These are phyloP conservation scores for Aurelia aurita complex sp. Pacific DNA, from an alignment of 30 jellyfish, hydroid and myxozoan genomes.

Conservation along the genomic window DNA sequence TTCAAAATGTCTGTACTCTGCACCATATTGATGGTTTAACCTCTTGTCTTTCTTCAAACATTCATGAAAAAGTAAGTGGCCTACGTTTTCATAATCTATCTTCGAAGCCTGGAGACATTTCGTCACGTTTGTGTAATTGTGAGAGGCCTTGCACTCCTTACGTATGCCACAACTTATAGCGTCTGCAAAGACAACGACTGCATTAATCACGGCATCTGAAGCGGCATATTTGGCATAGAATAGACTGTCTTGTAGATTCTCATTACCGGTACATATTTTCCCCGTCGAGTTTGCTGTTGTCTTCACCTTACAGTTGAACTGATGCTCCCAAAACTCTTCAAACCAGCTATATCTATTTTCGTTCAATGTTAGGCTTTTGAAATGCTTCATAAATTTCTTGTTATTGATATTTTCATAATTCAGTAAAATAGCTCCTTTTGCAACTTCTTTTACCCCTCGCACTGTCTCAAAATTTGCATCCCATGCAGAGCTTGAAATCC, in stretches of 20 bases:
- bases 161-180: conserved; percentile 2
- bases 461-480: neutral
- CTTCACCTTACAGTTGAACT: conserved; percentile 14
- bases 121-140: neutral
- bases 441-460: neutral
- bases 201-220: conserved; percentile 44
- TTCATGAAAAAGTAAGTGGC: neutral
- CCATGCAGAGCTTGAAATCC: conserved; percentile 9
- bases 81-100: neutral
- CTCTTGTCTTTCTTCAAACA: neutral
- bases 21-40: neutral
- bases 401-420: conserved; percentile 5
- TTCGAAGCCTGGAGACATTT: neutral
- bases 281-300: neutral
- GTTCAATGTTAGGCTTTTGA: conserved; percentile 21
- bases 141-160: neutral
- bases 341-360: conserved; percentile 46
- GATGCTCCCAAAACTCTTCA: conserved; percentile 57
- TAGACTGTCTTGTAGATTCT: conserved; percentile 10
- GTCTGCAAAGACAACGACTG: conserved; percentile 9
- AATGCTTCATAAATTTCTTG: conserved; percentile 9
- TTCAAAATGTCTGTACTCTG: neutral
- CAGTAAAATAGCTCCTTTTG: conserved; percentile 55
- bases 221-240: conserved; percentile 38
- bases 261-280: conserved; percentile 36